Percentiles rank a stretch among this genome's conserved stretches.
Evolutionary conservation across 2,797 vertebrate genomes (phyloP).

Genomic region (Morelia viridis): DNA sequence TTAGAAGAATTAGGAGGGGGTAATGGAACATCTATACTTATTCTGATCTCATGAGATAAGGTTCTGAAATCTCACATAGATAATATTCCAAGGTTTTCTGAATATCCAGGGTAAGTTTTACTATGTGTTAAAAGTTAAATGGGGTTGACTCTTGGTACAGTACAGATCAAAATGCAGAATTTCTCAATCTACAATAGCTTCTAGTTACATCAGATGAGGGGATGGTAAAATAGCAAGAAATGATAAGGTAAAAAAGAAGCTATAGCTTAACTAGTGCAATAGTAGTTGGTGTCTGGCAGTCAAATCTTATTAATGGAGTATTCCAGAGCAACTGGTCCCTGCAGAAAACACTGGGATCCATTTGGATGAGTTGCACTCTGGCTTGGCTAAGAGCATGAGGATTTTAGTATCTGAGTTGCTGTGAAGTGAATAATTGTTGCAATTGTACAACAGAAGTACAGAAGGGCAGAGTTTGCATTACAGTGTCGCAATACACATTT

Average conservation of each 20-base stretch:
- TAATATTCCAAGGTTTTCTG: not conserved
- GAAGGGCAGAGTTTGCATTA: not conserved
- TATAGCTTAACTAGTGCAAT: not conserved
- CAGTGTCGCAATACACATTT: not conserved
- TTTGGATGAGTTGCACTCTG: not conserved
- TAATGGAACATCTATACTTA: not conserved
- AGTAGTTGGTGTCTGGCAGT: not conserved
- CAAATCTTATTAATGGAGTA: not conserved
- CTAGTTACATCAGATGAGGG: not conserved
- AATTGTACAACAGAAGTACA: not conserved
- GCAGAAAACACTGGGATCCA: not conserved
- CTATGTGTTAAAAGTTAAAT: not conserved
- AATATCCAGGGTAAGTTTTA: not conserved
- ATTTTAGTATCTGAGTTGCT: not conserved
- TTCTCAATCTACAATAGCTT: not conserved
- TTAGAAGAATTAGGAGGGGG: constrained; percentile 14
- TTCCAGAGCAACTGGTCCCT: not conserved
- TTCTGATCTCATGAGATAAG: not conserved
- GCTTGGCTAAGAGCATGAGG: not conserved
- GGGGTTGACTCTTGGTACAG: not conserved
- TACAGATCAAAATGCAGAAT: not conserved
- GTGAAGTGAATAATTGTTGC: not conserved
- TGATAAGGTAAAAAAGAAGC: not conserved
- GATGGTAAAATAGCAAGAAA: not conserved
- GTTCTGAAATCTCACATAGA: constrained; percentile 32